Evolutionary conservation across 2,113 vertebrate species (phyloP), one percentile per base, ranked within the genome.

Genomic region (Trochalopteron elliotii): DNA sequence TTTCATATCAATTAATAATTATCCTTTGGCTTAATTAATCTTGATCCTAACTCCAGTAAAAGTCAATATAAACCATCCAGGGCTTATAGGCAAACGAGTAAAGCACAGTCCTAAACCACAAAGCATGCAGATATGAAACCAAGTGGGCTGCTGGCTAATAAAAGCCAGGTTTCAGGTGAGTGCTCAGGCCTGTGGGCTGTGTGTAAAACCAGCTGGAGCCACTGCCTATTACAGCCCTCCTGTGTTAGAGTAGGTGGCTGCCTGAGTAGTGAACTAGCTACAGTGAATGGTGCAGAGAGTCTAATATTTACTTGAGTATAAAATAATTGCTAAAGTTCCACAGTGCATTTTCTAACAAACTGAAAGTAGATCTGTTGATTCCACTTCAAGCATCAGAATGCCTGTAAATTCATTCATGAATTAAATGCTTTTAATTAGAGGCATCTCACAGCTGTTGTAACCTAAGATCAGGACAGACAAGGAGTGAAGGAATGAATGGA

Each of bases 1-100:
- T 97, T 97, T 97, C 78, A 89, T 96, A 95, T 91, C 49, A 94
- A 76, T 96, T 96, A 96, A 92, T 97, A 97, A 47, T 94, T 97
- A 90, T 92, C 77, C 92, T 83, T 96, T 89, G 39, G 23, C 49
- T 94, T 89, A 95, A 96, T 97, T 96, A 85, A 97, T 98, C 96
- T 96, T 95, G 56, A 93, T 97, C 91, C 92, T 77, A 87, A 85
- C 65, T 96, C 61, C 45, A 87, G 9, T 82, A 8, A 81, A 90
- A 93, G 42, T 93, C 96, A 93, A 91, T 95, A 91, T 93, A 88
- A 96, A 90, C 79, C 30, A 68, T 78, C 61, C 72, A 71, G 31
- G 44, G 4, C 78, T 89, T 79, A 60, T 9, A 76, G 53, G 31
- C 28, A 91, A 69, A 82, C 1, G 9, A 72, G 20, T 49, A 69